These are phyloP conservation scores for Lycopodina hypogea DNA, from an alignment of 37 sponge, comb jelly and placozoan genomes.

Conservation along the genomic window DNA sequence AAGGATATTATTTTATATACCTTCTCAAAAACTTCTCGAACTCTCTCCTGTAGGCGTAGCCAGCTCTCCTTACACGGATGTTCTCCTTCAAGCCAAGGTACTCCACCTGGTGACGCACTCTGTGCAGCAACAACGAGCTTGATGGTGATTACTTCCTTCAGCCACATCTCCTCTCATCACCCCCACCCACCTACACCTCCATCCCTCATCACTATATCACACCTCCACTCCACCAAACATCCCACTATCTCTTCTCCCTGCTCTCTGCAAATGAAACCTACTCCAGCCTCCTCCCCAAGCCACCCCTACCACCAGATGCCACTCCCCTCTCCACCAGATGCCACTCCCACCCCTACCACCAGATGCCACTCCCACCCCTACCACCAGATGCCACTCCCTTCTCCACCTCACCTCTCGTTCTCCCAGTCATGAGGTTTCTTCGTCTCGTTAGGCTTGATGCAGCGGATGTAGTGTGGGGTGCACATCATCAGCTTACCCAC, in stretches of 20 bases:
- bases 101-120: constrained; percentile 95
- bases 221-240: neutral
- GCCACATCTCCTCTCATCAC: neutral
- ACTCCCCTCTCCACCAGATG: too few species aligned
- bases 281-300: too few species aligned
- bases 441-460: constrained; percentile 98
- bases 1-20: neutral
- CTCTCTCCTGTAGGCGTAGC: constrained; percentile 93
- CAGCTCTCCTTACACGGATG: constrained; percentile 94
- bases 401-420: constrained; percentile 66
- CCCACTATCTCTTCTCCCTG: too few species aligned
- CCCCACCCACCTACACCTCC: neutral
- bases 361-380: too few species aligned
- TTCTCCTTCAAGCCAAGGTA: constrained; percentile 98
- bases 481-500: constrained; percentile 87
- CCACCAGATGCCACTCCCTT: too few species aligned
- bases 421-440: constrained; percentile 95
- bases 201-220: neutral
- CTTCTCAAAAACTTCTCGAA: constrained; percentile 92
- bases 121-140: neutral
- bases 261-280: too few species aligned
- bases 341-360: too few species aligned
- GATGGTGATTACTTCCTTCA: neutral
- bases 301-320: neutral
- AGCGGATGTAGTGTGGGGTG: constrained; percentile 96